phyloP scores from a whole-genome alignment of 2,797 vertebrate species.

The Uromys caudimaculatus region DNA sequence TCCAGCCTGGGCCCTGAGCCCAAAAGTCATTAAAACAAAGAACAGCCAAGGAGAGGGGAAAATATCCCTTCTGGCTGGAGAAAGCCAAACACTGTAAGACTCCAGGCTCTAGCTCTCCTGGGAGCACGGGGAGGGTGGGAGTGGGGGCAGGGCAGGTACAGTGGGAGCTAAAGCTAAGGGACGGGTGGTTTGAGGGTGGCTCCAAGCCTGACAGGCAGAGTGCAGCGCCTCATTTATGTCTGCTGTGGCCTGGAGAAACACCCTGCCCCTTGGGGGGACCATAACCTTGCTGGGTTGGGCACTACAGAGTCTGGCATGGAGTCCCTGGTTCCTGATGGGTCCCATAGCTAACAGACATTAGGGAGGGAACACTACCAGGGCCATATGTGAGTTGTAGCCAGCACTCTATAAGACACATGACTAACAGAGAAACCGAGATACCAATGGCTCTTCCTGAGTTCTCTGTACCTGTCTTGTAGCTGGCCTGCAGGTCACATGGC shows the following conservation, averaged over 20 bases:
- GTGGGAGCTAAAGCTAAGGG: background rate
- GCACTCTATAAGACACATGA: background rate
- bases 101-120: conserved; percentile 72
- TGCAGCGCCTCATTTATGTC: background rate
- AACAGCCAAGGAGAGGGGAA: conserved; percentile 78
- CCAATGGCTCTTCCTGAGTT: background rate
- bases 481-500: background rate
- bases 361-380: background rate
- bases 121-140: background rate
- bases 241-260: background rate
- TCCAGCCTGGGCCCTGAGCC: conserved; percentile 75
- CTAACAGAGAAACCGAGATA: background rate
- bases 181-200: background rate
- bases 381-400: too few relatives aligned
- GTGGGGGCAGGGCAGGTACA: fast-evolving
- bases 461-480: fast-evolving
- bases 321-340: too few relatives aligned
- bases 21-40: conserved; percentile 85
- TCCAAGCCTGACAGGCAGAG: conserved; percentile 42
- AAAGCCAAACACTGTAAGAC: conserved; percentile 79
- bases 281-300: background rate
- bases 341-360: background rate
- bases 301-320: background rate
- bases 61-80: conserved; percentile 73
- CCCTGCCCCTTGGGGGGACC: background rate